Percentiles rank a stretch among this genome's conserved stretches.
Evolutionary conservation across 2,888 invertebrate genomes (phyloP).

Genomic region (Idaea biselata): DNA sequence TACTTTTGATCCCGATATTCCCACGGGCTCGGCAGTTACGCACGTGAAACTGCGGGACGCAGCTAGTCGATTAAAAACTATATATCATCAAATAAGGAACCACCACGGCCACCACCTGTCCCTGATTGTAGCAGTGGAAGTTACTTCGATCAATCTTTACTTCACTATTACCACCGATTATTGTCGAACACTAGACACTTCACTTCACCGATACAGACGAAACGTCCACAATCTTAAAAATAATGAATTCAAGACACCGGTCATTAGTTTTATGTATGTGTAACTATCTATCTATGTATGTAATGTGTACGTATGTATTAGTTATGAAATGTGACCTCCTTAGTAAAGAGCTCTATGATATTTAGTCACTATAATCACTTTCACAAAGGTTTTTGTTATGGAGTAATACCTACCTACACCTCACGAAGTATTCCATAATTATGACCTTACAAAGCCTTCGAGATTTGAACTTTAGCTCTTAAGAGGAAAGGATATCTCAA

Average conservation of each 20-base stretch:
- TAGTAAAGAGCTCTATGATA: constrained; percentile 30
- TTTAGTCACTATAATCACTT: background rate
- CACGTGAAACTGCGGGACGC: no score
- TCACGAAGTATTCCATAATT: no score
- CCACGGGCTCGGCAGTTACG: no score
- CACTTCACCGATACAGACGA: background rate
- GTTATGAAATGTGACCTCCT: constrained; percentile 42
- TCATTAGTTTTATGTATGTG: background rate
- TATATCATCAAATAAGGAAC: no score
- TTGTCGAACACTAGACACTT: background rate
- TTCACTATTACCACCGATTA: background rate
- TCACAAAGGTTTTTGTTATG: background rate
- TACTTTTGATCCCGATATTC: no score
- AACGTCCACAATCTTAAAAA: background rate
- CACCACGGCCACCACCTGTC: no score
- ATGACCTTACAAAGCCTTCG: background rate
- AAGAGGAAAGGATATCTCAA: no score
- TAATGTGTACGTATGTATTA: constrained; percentile 5
- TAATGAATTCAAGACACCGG: constrained; percentile 1
- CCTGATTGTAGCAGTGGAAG: no score
- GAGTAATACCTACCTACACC: background rate
- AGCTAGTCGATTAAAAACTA: no score
- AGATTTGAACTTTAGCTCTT: background rate
- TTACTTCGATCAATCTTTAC: no score
- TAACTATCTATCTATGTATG: background rate